Evolutionary conservation across 1,140 invertebrate genomes (phyloP).

Genomic region (Tetraneura akinire): DNA sequence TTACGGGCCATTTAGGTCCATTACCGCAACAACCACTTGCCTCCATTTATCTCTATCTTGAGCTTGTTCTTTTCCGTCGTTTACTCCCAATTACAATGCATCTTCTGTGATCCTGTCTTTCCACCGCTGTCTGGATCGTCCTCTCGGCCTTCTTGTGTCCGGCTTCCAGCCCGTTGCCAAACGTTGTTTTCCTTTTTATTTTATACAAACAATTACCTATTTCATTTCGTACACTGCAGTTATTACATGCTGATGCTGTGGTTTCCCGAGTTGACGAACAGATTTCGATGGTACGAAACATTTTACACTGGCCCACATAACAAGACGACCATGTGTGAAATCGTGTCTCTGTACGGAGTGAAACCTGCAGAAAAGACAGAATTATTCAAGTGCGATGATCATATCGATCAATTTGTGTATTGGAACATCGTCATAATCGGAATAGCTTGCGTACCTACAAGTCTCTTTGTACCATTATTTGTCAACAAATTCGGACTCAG

Average conservation of each 20-base stretch:
- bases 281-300: slow-evolving; percentile 76
- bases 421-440: slow-evolving; percentile 35
- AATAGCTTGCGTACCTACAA: slow-evolving; percentile 24
- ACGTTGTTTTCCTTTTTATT: too few species aligned
- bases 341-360: not conserved
- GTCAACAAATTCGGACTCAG: slow-evolving; percentile 39
- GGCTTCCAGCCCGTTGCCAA: too few species aligned
- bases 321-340: slow-evolving; percentile 23
- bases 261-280: slow-evolving; percentile 87
- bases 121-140: too few species aligned
- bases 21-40: too few species aligned
- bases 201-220: too few species aligned
- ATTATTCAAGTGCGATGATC: not conserved
- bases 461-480: slow-evolving; percentile 27
- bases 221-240: slow-evolving; percentile 58
- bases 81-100: too few species aligned
- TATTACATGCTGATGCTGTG: slow-evolving; percentile 90
- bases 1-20: too few species aligned
- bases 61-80: too few species aligned
- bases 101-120: too few species aligned
- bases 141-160: too few species aligned
- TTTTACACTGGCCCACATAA: slow-evolving; percentile 56
- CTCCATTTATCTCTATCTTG: too few species aligned
- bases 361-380: not conserved
- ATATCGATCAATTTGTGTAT: slow-evolving; percentile 15